Percentiles rank a stretch among this genome's conserved stretches.
phyloP scores from a whole-genome alignment of 2,797 vertebrate genomes.

The Ceryle rudis region DNA sequence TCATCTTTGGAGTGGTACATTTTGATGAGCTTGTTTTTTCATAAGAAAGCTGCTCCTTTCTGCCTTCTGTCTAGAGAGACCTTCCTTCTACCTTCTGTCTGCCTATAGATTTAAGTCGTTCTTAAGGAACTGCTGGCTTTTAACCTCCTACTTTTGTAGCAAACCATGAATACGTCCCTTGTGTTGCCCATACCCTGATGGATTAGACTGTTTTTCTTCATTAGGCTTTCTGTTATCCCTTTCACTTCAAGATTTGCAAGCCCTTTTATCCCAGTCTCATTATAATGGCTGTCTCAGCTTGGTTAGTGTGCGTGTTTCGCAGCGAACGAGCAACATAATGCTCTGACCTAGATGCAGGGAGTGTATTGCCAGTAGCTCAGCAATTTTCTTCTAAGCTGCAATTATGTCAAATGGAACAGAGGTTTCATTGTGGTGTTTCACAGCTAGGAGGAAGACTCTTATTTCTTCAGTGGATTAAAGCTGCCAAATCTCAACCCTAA shows the following conservation, averaged over 20 bases:
- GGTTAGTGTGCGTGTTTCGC: background rate
- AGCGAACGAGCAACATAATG: background rate
- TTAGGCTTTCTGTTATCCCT: constrained; percentile 2
- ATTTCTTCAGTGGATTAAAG: background rate
- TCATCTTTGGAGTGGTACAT: background rate
- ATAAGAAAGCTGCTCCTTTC: background rate
- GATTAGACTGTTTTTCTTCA: background rate
- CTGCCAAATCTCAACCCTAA: background rate
- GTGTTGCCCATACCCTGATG: background rate
- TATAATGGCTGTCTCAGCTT: background rate
- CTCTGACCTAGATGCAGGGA: constrained; percentile 53
- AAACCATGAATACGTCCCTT: background rate
- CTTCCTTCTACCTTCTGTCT: background rate
- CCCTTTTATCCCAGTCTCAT: background rate
- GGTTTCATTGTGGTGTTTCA: background rate
- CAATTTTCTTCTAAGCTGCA: constrained; percentile 4
- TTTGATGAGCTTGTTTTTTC: background rate
- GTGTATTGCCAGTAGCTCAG: constrained; percentile 22
- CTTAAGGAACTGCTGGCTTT: background rate
- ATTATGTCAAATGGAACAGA: background rate
- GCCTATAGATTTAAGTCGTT: background rate
- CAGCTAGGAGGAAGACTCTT: background rate
- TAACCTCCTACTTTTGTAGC: background rate
- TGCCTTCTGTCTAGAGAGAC: background rate
- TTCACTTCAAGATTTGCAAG: constrained; percentile 9